Evolutionary conservation across 2,888 invertebrate species (phyloP).

Genomic region (Agrotis segetum): DNA sequence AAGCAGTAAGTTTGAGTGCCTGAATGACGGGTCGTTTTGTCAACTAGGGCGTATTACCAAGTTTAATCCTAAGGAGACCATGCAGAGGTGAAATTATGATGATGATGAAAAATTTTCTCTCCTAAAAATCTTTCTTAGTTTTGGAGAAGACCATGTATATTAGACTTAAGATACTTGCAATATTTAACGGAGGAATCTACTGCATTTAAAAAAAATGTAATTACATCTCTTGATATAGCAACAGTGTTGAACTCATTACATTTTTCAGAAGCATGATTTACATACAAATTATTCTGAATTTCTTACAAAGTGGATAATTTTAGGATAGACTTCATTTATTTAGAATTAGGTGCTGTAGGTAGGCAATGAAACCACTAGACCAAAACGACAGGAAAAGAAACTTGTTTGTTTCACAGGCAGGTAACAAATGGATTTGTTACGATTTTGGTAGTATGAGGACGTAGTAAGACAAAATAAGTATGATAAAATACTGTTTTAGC

Average conservation of each 20-base stretch:
- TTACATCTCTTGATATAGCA: background rate
- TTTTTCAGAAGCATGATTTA: background rate
- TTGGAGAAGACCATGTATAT: background rate
- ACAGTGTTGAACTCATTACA: background rate
- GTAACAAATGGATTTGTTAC: slow-evolving; percentile 6
- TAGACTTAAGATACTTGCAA: background rate
- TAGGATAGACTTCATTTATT: background rate
- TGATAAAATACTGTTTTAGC: too few species aligned
- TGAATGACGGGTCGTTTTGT: too few species aligned
- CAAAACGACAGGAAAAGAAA: slow-evolving; percentile 19
- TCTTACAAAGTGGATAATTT: too few species aligned
- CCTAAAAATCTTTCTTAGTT: background rate
- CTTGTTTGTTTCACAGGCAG: background rate
- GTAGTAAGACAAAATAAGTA: too few species aligned
- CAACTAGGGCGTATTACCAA: too few species aligned
- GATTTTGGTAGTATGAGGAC: background rate
- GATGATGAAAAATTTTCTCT: too few species aligned
- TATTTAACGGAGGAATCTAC: too few species aligned
- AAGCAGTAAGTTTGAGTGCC: too few species aligned
- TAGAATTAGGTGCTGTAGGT: background rate
- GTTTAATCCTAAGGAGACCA: too few species aligned
- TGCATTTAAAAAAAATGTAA: too few species aligned
- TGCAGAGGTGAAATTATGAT: too few species aligned
- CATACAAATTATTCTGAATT: background rate
- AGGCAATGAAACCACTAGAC: slow-evolving; percentile 7